Evolutionary conservation across 2,113 vertebrate species (phyloP), one percentile per base, ranked within the genome.

Genomic region (Daubentonia madagascariensis): DNA sequence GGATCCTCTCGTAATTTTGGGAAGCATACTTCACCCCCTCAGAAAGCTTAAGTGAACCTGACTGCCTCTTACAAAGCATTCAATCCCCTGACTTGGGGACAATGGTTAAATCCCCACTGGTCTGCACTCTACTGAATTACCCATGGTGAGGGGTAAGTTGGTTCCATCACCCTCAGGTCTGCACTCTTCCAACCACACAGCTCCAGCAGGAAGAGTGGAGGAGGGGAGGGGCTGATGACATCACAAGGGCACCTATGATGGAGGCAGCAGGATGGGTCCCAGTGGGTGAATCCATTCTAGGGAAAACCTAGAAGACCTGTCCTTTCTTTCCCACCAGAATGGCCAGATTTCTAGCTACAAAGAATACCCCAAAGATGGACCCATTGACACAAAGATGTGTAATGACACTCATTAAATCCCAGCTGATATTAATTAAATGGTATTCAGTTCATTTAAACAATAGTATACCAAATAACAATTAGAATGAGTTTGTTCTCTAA

Each of bases 161-260:
- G 70, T 96, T n/a, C 91, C 95, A 96, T 94, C 48, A 5, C 92
- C 67, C 85, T 89, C 93, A 35, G 88, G 96, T 89, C 95, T 68
- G 73, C 78, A 2, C 50, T 86, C 59, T 75, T 92, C 40, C 25
- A 48, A 91, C 52, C 68, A 14, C 68, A 18, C 8, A 25, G 72
- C 80, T 86, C 28, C 9, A 50, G 40, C 3, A 11, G 43, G n/a
- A 50, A 73, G 85, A 68, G 84, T 22, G 40, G 72, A 43, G 35
- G 48, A 16, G 6, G 20, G 70, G 63, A 9, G 28, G 32, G 18
- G 72, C 17, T 6, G 4, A 2, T 93, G 97, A 98, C 52, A 97
- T 97, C 97, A 98, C 32, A 98, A 97, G n/a, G 37, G 84, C 28
- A 20, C 3, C 68, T 96, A 3, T 98, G 96, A 98, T 57, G n/a